Percentiles rank a stretch among this genome's conserved stretches.
These are phyloP conservation scores for Lepetodrilus schrolli DNA, from an alignment of 2,888 invertebrate species.

Conservation along the genomic window DNA sequence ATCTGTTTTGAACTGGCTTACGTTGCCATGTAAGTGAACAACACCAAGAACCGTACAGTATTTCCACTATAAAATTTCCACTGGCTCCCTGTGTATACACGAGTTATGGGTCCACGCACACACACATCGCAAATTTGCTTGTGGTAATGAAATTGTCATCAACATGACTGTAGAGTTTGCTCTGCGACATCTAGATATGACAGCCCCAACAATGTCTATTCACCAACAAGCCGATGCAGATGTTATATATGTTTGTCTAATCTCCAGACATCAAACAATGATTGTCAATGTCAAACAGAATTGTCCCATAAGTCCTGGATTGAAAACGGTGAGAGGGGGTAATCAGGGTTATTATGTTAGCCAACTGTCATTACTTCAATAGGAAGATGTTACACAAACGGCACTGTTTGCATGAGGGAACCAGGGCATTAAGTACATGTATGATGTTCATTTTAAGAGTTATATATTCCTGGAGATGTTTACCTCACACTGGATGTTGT, in stretches of 20 bases:
- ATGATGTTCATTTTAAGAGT: no score
- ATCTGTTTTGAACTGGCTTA: neutral
- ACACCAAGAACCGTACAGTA: neutral
- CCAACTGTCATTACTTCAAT: neutral
- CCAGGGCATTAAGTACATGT: no score
- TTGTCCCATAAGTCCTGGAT: constrained; percentile 4
- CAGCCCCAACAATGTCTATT: neutral
- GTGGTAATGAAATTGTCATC: constrained; percentile 30
- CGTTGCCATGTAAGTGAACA: constrained; percentile 1
- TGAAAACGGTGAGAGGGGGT: neutral
- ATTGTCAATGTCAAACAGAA: constrained; percentile 5
- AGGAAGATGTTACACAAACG: no score
- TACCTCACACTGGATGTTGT: no score
- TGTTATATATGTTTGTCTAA: constrained; percentile 29
- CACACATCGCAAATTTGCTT: constrained; percentile 24
- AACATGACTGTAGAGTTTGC: neutral
- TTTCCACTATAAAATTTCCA: constrained; percentile 10
- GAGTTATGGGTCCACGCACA: constrained; percentile 1
- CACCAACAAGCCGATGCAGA: neutral
- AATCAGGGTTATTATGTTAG: constrained; percentile 5
- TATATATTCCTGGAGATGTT: no score
- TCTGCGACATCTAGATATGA: constrained; percentile 16
- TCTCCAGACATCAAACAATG: neutral
- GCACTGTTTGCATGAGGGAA: no score
- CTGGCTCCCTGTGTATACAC: neutral